Evolutionary conservation across 2,797 vertebrate genomes (phyloP).

Genomic region (Galaxias olidus): DNA sequence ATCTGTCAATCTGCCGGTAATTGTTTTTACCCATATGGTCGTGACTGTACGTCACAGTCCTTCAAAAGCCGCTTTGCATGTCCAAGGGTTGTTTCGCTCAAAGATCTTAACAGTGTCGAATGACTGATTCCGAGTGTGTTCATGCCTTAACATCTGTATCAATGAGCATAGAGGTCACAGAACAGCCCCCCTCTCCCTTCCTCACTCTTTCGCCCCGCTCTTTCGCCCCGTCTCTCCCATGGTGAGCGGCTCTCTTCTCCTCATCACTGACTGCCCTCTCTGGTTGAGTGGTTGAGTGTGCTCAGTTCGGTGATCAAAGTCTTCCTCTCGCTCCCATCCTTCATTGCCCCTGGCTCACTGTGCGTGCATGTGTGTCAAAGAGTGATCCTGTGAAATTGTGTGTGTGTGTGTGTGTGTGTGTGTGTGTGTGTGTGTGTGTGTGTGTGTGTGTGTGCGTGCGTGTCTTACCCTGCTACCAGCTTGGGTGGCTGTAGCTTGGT

Average conservation of each 20-base stretch:
- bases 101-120: conserved; percentile 31
- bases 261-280: conserved; percentile 72
- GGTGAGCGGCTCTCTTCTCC: conserved; percentile 47
- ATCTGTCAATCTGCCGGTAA: neutral
- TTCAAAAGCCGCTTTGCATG: conserved; percentile 1
- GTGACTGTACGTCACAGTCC: conserved; percentile 31
- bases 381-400: neutral
- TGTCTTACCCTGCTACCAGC: neutral
- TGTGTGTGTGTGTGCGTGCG: conserved; percentile 30
- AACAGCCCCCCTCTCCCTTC: conserved; percentile 37
- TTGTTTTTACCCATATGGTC: neutral
- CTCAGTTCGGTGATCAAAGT: conserved; percentile 78
- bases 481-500: conserved; percentile 16
- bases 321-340: conserved; percentile 72
- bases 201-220: conserved; percentile 1
- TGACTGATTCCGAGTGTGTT: conserved; percentile 46
- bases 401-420: conserved; percentile 12
- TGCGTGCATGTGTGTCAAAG: conserved; percentile 24
- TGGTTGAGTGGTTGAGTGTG: conserved; percentile 72
- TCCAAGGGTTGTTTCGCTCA: conserved; percentile 7
- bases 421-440: conserved; percentile 28
- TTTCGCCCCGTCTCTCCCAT: conserved; percentile 27
- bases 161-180: conserved; percentile 65
- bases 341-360: conserved; percentile 61
- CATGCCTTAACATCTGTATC: conserved; percentile 68